Evolutionary conservation across 37 sponge, comb jelly and placozoan species (phyloP).

Genomic region (Diacarnus erythraeanus): DNA sequence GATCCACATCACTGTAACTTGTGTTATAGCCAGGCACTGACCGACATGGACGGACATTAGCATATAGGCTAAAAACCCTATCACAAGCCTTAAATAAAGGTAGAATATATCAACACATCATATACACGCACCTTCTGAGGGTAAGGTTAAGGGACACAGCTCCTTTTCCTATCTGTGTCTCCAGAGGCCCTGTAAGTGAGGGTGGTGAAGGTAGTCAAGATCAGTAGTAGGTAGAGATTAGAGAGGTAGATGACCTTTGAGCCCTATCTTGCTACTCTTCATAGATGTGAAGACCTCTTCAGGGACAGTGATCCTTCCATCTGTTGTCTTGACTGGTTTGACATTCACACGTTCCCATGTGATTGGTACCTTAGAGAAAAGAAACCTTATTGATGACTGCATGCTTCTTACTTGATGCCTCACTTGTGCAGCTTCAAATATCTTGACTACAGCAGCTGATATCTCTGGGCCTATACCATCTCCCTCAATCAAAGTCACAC

Average conservation of each 20-base stretch:
- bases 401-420: background rate
- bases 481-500: conserved; percentile 92
- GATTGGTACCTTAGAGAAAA: conserved; percentile 67
- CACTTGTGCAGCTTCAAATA: conserved; percentile 91
- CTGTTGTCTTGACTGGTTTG: conserved; percentile 64
- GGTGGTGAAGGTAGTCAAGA: no score
- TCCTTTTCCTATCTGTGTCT: conserved; percentile 98
- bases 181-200: conserved; percentile 80
- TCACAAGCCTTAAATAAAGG: background rate
- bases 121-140: conserved; percentile 29
- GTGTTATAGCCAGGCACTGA: conserved; percentile 86
- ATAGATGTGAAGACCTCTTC: conserved; percentile 89
- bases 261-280: conserved; percentile 91
- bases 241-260: conserved; percentile 81
- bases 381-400: background rate
- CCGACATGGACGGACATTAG: conserved; percentile 95
- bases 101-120: background rate
- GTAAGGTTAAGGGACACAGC: conserved; percentile 98
- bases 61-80: conserved; percentile 93
- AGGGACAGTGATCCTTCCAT: conserved; percentile 86
- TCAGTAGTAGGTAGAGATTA: no score
- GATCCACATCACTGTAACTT: conserved; percentile 88
- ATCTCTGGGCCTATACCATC: conserved; percentile 99
- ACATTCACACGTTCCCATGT: conserved; percentile 93
- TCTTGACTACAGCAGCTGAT: conserved; percentile 86